Percentiles rank a stretch among this genome's conserved stretches.
Conservation (phyloP, 2,888 invertebrate genomes). For the Horisme vitalbata region DNA sequence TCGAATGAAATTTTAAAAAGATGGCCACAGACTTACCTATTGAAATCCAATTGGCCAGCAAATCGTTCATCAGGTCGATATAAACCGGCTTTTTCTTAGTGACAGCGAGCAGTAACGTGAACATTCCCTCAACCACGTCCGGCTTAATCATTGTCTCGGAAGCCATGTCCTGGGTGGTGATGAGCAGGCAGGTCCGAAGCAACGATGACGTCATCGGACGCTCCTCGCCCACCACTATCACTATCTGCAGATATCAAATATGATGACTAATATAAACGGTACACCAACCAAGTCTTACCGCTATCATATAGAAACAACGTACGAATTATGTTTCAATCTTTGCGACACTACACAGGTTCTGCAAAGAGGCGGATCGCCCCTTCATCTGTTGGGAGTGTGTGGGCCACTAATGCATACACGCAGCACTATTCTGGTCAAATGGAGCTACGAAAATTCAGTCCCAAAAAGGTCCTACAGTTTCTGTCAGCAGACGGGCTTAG, state of each 20-base stretch:
- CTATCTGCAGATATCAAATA: conserved; percentile 47
- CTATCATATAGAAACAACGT: too few species aligned
- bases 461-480: too few species aligned
- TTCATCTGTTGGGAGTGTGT: too few species aligned
- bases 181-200: conserved; percentile 49
- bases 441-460: too few species aligned
- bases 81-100: conserved; percentile 85
- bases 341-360: too few species aligned
- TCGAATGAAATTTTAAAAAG: too few species aligned
- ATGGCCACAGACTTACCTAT: conserved; percentile 48
- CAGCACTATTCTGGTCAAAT: too few species aligned
- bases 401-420: too few species aligned
- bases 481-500: too few species aligned
- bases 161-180: conserved; percentile 60
- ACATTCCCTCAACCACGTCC: conserved; percentile 88
- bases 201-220: conserved; percentile 51
- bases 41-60: conserved; percentile 57
- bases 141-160: conserved; percentile 84
- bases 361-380: too few species aligned
- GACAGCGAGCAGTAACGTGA: conserved; percentile 84
- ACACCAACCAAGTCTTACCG: too few species aligned
- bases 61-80: conserved; percentile 59
- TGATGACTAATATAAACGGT: neutral
- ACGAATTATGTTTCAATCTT: too few species aligned
- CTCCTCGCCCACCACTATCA: conserved; percentile 61